These are phyloP conservation scores for Urocitellus parryii DNA, from an alignment of 2,113 vertebrate genomes.

Conservation along the genomic window DNA sequence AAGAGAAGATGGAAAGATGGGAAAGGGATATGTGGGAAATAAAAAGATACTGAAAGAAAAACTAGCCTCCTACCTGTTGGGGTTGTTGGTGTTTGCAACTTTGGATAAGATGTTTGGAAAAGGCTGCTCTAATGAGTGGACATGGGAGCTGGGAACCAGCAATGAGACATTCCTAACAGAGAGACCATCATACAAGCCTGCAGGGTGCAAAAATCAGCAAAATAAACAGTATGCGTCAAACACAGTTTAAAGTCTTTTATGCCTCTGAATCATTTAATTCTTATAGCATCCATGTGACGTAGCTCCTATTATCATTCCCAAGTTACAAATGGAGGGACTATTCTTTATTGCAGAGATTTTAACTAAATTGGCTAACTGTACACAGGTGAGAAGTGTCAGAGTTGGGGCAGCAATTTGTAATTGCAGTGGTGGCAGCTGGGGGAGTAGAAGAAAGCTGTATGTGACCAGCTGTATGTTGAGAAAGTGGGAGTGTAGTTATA, in stretches of 20 bases:
- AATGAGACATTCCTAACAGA: neutral
- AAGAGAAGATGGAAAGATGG: neutral
- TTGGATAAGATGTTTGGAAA: neutral
- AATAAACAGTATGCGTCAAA: neutral
- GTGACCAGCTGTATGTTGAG: neutral
- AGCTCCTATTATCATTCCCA: neutral
- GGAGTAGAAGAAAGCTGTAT: neutral
- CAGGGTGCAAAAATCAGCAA: neutral
- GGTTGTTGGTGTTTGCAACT: neutral
- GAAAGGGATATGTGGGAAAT: neutral
- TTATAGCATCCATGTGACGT: neutral
- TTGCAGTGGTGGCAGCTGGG: too few species aligned
- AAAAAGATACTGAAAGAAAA: neutral
- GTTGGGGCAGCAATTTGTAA: neutral
- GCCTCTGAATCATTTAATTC: neutral
- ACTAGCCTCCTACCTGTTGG: too few species aligned
- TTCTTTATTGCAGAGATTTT: neutral
- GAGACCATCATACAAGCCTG: neutral
- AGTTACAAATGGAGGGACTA: neutral
- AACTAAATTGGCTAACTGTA: neutral
- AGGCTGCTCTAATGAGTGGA: neutral
- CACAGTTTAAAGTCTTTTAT: neutral
- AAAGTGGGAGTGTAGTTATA: neutral
- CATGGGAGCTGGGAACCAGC: neutral
- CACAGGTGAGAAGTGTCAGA: neutral